phyloP scores from a whole-genome alignment of 2,113 vertebrate genomes.

The Anarrhichthys ocellatus region DNA sequence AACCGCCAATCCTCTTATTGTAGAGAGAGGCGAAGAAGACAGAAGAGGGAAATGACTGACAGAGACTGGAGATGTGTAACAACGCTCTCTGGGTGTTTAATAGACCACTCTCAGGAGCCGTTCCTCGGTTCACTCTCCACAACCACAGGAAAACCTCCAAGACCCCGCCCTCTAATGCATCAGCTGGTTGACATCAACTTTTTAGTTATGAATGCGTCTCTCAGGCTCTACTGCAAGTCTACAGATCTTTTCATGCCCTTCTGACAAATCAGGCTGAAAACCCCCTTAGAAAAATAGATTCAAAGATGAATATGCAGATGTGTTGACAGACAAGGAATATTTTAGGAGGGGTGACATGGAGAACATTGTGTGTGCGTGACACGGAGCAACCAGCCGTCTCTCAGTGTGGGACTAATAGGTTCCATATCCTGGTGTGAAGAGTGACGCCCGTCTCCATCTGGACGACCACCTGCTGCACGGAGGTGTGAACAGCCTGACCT shows the following conservation, averaged over 20 bases:
- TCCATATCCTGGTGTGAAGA: slow-evolving; percentile 60
- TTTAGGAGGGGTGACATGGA: background rate
- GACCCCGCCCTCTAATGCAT: background rate
- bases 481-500: slow-evolving; percentile 67
- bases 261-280: background rate
- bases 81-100: slow-evolving; percentile 23
- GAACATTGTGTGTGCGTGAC: slow-evolving; percentile 4
- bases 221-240: background rate
- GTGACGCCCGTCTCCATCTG: slow-evolving; percentile 60
- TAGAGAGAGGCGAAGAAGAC: background rate
- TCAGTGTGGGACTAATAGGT: slow-evolving; percentile 50
- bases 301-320: background rate
- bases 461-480: slow-evolving; percentile 63
- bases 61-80: background rate
- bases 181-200: background rate
- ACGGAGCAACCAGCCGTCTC: slow-evolving; percentile 11
- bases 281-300: background rate
- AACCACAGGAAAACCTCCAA: background rate
- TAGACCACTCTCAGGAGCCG: slow-evolving; percentile 22
- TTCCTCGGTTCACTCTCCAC: background rate
- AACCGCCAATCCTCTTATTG: background rate
- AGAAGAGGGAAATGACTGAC: slow-evolving; percentile 7
- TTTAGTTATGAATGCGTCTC: background rate
- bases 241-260: background rate
- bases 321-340: background rate